phyloP scores from a whole-genome alignment of 1,140 invertebrate genomes.

The Glomeris maerens region DNA sequence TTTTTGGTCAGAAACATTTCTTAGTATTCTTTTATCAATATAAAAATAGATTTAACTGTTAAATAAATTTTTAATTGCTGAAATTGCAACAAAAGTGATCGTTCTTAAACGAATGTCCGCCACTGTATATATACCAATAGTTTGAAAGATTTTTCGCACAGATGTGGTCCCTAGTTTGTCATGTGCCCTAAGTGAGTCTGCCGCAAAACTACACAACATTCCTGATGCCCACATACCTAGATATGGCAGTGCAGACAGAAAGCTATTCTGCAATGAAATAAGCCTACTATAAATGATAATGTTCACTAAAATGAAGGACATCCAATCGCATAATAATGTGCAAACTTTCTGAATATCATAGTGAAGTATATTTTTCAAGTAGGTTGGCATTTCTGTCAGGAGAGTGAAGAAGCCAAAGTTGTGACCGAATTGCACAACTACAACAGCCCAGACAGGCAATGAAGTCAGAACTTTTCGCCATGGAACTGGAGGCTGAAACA shows the following conservation, averaged over 20 bases:
- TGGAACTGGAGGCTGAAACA: conserved; percentile 30
- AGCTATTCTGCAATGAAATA: conserved; percentile 11
- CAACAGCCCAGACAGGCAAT: conserved; percentile 74
- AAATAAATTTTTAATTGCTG: no score
- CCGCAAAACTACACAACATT: conserved; percentile 11
- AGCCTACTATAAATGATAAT: not conserved
- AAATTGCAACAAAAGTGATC: no score
- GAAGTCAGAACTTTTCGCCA: conserved; percentile 70
- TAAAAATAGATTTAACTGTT: no score
- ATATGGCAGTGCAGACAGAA: conserved; percentile 15
- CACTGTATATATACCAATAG: conserved; percentile 9
- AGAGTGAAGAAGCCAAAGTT: conserved; percentile 94
- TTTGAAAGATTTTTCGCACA: conserved; percentile 10
- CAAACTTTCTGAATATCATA: conserved; percentile 42
- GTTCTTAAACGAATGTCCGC: no score
- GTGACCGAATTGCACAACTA: conserved; percentile 78
- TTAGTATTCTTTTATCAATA: no score
- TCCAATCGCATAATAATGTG: not conserved
- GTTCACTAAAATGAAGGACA: not conserved
- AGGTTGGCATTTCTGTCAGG: conserved; percentile 75
- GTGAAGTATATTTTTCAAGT: conserved; percentile 63
- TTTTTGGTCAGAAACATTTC: no score
- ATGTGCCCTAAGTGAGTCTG: conserved; percentile 1
- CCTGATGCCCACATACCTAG: conserved; percentile 16
- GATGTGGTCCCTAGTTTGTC: not conserved